Percentiles rank a stretch among this genome's conserved stretches.
phyloP scores from a whole-genome alignment of 2,888 invertebrate genomes.

The Pachliopta kotzebuea region DNA sequence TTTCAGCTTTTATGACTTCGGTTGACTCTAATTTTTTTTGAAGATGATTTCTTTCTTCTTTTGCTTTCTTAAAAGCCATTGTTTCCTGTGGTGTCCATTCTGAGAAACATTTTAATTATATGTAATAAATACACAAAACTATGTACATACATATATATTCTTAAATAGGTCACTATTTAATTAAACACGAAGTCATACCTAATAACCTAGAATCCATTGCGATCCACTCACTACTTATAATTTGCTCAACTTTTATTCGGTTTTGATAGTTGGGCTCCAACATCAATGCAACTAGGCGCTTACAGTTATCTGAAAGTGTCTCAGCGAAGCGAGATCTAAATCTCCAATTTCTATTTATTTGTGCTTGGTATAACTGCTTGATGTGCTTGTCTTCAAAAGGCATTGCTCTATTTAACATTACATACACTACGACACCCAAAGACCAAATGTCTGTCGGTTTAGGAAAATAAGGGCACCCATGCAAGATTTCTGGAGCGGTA shows the following conservation, averaged over 20 bases:
- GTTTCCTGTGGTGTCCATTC: slow-evolving; percentile 71
- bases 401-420: slow-evolving; percentile 91
- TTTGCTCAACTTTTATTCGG: slow-evolving; percentile 81
- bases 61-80: slow-evolving; percentile 61
- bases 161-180: neutral
- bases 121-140: neutral
- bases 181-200: slow-evolving; percentile 43
- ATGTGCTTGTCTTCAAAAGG: slow-evolving; percentile 91
- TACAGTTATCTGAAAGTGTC: slow-evolving; percentile 80
- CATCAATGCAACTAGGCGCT: slow-evolving; percentile 81
- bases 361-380: slow-evolving; percentile 83
- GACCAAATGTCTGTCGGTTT: slow-evolving; percentile 91
- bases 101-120: slow-evolving; percentile 34
- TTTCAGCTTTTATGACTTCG: slow-evolving; percentile 37
- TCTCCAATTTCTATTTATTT: slow-evolving; percentile 82
- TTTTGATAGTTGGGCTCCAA: slow-evolving; percentile 84
- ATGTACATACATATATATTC: neutral
- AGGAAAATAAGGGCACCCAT: slow-evolving; percentile 86
- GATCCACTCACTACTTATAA: slow-evolving; percentile 82
- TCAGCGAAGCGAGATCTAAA: slow-evolving; percentile 84
- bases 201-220: slow-evolving; percentile 82
- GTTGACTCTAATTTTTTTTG: slow-evolving; percentile 43
- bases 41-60: slow-evolving; percentile 52
- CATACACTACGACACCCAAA: slow-evolving; percentile 88
- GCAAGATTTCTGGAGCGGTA: slow-evolving; percentile 92